These are phyloP conservation scores for Struthidea cinerea DNA, from an alignment of 2,113 vertebrate genomes.

Conservation along the genomic window DNA sequence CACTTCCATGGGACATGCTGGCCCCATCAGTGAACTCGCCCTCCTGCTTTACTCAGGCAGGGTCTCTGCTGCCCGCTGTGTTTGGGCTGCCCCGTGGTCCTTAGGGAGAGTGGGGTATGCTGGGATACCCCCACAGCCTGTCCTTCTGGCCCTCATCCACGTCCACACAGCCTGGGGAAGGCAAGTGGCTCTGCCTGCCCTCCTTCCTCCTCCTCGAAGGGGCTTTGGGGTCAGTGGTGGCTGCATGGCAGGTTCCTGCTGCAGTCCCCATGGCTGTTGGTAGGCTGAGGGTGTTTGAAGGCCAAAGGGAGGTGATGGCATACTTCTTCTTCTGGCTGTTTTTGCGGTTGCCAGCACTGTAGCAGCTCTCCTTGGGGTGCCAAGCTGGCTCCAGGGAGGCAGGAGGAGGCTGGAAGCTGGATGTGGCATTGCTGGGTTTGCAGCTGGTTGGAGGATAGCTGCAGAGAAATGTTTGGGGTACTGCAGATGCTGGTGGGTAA, in stretches of 20 bases:
- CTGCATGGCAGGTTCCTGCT: not conserved
- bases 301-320: not conserved
- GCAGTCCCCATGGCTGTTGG: not conserved
- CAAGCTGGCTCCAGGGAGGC: not conserved
- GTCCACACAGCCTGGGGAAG: fast-evolving
- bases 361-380: not conserved
- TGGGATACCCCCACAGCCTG: not conserved
- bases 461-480: not conserved
- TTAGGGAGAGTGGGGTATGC: fast-evolving
- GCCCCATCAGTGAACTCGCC: fast-evolving
- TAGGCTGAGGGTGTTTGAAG: not conserved
- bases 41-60: not conserved
- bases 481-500: not conserved
- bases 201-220: not conserved
- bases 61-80: not conserved
- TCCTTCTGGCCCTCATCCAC: not conserved
- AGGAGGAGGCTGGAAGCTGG: not conserved
- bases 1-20: not conserved
- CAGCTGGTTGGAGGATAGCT: not conserved
- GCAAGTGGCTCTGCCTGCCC: not conserved
- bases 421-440: not conserved
- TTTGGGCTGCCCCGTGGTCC: fast-evolving
- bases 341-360: not conserved
- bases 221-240: not conserved
- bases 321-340: not conserved